A percentile compares a stretch with the other conserved stretches of the same genome.
These are phyloP conservation scores for Caiman crocodilus DNA, from an alignment of 2,797 vertebrate species.

Conservation along the genomic window DNA sequence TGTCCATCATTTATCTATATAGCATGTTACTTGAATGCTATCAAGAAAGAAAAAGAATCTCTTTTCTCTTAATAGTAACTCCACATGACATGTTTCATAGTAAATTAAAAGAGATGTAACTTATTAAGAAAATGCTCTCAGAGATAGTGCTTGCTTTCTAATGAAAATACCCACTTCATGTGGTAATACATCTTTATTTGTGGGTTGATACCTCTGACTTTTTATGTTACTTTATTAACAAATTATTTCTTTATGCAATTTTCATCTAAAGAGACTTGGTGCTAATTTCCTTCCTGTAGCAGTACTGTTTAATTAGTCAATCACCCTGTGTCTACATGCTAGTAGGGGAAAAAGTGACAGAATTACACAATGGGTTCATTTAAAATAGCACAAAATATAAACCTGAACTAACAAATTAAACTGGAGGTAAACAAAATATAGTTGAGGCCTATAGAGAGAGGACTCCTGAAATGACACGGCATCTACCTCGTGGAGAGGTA, in stretches of 20 bases:
- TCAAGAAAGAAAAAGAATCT: neutral
- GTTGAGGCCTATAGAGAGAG: neutral
- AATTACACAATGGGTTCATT: constrained; percentile 39
- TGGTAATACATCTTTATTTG: neutral
- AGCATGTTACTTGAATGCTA: neutral
- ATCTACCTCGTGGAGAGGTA: no score
- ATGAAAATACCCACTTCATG: neutral
- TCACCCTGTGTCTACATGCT: constrained; percentile 13
- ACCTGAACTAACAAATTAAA: constrained; percentile 30
- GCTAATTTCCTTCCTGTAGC: constrained; percentile 47
- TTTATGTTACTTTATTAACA: constrained; percentile 22
- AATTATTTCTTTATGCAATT: constrained; percentile 32
- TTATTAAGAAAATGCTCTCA: neutral
- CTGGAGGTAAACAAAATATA: neutral
- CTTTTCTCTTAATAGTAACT: neutral
- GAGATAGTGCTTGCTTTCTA: constrained; percentile 6
- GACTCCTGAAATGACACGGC: neutral
- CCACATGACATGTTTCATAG: neutral
- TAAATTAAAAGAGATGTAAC: neutral
- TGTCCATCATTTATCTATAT: neutral
- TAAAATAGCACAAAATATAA: constrained; percentile 55
- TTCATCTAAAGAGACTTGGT: constrained; percentile 49
- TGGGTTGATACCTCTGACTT: constrained; percentile 35
- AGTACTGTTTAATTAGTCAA: constrained; percentile 55
- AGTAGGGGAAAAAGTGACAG: neutral